A percentile compares a stretch with the other conserved stretches of the same genome.
Conservation (phyloP, 2,888 invertebrate genomes). For the Volucella zonaria region DNA sequence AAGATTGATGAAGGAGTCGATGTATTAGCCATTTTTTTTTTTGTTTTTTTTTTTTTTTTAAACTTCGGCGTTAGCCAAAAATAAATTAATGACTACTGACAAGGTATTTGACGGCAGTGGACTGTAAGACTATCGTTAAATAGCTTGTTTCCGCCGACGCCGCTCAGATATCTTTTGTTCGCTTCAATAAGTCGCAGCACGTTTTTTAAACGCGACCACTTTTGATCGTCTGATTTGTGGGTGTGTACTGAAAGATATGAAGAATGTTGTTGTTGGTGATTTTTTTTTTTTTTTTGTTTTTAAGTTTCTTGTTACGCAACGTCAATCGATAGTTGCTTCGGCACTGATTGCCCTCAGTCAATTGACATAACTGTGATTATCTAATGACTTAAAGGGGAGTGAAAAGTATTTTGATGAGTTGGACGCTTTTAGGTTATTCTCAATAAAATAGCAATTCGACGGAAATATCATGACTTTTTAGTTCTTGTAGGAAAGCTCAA, state of each 20-base stretch:
- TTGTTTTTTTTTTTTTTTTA: background rate
- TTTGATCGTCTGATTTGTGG: conserved; percentile 19
- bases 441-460: too few species aligned
- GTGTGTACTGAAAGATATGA: conserved; percentile 19
- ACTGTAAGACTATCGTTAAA: background rate
- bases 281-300: too few species aligned
- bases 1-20: background rate
- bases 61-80: background rate
- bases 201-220: conserved; percentile 26
- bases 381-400: conserved; percentile 6
- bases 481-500: too few species aligned
- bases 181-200: conserved; percentile 26
- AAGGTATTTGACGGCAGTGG: background rate
- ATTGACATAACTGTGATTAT: conserved; percentile 5
- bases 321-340: conserved; percentile 2
- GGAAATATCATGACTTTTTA: too few species aligned
- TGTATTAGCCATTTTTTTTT: background rate
- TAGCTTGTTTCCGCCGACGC: background rate
- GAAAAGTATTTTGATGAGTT: too few species aligned
- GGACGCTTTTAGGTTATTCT: too few species aligned
- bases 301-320: conserved; percentile 25
- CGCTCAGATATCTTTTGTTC: background rate
- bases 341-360: background rate
- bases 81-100: background rate
- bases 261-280: background rate